phyloP scores from a whole-genome alignment of 2,113 vertebrate genomes.

The Turnix velox region DNA sequence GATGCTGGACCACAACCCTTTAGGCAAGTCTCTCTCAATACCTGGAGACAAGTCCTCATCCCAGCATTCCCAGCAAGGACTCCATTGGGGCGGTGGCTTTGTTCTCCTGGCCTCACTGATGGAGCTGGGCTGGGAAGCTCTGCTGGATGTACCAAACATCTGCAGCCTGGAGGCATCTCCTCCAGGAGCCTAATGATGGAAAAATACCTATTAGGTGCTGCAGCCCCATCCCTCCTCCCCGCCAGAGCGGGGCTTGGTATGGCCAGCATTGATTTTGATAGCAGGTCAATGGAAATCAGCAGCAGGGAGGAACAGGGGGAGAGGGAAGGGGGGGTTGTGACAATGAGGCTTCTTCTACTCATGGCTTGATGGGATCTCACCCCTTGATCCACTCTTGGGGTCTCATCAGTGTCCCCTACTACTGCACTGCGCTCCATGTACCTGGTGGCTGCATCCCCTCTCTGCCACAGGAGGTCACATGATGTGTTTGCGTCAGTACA shows the following conservation, averaged over 20 bases:
- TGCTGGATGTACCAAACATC: not conserved
- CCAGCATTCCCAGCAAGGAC: rapidly evolving
- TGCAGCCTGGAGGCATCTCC: not conserved
- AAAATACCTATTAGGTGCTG: not conserved
- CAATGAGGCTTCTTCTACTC: not conserved
- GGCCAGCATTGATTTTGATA: not conserved
- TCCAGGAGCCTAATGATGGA: not conserved
- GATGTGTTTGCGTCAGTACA: too few species aligned
- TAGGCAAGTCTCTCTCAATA: rapidly evolving
- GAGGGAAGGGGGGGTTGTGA: rapidly evolving
- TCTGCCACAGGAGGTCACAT: rapidly evolving
- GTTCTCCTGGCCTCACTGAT: not conserved
- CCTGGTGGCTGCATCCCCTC: rapidly evolving
- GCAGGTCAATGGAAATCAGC: slow-evolving; percentile 28
- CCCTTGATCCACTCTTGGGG: rapidly evolving
- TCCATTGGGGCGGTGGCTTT: not conserved
- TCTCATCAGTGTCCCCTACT: not conserved
- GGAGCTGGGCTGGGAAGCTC: not conserved
- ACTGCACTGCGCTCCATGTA: rapidly evolving
- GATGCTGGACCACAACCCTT: not conserved
- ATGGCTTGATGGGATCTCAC: not conserved
- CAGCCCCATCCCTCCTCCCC: not conserved
- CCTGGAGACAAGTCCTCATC: rapidly evolving
- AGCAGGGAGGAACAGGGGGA: not conserved
- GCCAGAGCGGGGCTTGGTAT: not conserved